phyloP scores from a whole-genome alignment of 2,113 vertebrate species.

The Oryctolagus cuniculus region mOryCun1.1 NC_091440.1:66781001-66781500 shows the following conservation, averaged over 20 bases:
- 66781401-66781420: neutral
- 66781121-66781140: neutral
- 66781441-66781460: neutral
- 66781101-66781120: neutral
- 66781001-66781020: neutral
- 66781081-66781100: neutral
- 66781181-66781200: neutral
- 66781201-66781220: neutral
- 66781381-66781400: neutral
- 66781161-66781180: neutral
- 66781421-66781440: neutral
- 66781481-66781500: neutral
- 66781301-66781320: neutral
- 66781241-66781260: neutral
- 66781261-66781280: neutral
- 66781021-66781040: neutral
- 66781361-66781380: neutral
- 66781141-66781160: neutral
- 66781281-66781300: neutral
- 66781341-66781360: neutral
- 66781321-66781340: neutral
- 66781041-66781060: neutral
- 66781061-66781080: neutral
- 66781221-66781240: neutral
- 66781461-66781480: neutral